Conservation (phyloP, 2,797 vertebrate species). For the Mus minutoides region DNA sequence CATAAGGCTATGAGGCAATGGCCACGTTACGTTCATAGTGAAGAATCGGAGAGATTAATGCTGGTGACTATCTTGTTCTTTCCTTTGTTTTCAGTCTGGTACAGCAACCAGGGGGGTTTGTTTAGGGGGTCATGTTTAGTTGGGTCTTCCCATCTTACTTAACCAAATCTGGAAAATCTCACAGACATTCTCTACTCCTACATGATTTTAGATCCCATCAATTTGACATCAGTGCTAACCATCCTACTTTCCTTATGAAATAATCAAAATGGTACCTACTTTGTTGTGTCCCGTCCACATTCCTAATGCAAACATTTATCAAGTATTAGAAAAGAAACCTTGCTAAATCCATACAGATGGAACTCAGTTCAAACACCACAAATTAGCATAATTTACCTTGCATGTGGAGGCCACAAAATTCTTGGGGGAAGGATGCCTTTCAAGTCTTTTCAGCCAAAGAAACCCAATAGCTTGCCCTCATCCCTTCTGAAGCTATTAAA, state of each 20-base stretch:
- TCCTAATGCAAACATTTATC: conserved; percentile 23
- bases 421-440: conserved; percentile 23
- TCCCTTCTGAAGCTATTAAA: conserved; percentile 47
- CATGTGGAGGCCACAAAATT: conserved; percentile 34
- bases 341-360: not conserved
- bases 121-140: not conserved
- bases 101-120: not conserved
- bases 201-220: not conserved
- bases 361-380: conserved; percentile 1
- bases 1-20: not conserved
- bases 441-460: conserved; percentile 44
- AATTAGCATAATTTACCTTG: conserved; percentile 54
- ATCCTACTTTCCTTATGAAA: not conserved
- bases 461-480: not conserved
- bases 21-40: not conserved
- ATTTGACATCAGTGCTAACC: not conserved
- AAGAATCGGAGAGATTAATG: not conserved
- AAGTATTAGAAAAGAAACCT: not conserved
- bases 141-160: not conserved
- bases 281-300: not conserved
- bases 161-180: not conserved
- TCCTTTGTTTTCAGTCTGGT: not conserved
- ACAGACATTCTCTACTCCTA: not conserved
- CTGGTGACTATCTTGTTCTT: too few relatives aligned
- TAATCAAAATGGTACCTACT: not conserved